phyloP scores from a whole-genome alignment of 1,140 invertebrate genomes.

The Drosophila funebris region DNA sequence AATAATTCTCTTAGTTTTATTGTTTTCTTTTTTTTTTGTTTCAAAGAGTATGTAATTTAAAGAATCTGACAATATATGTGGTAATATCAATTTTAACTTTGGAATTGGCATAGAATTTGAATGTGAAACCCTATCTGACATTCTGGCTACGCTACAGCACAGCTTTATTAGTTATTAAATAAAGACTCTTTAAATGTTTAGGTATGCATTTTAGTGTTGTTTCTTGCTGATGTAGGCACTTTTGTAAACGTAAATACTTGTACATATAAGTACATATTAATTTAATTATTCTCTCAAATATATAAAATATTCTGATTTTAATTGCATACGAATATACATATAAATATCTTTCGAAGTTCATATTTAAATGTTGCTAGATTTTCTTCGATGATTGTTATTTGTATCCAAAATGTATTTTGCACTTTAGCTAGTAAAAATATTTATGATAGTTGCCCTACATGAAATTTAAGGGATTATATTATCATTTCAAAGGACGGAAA shows the following conservation, averaged over 20 bases:
- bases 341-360: background rate
- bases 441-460: background rate
- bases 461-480: background rate
- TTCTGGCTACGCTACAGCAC: slow-evolving; percentile 40
- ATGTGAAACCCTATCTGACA: slow-evolving; percentile 24
- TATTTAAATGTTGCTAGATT: background rate
- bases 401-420: background rate
- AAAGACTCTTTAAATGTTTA: slow-evolving; percentile 8
- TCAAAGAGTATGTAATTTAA: too few relatives aligned
- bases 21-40: too few relatives aligned
- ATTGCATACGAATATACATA: background rate
- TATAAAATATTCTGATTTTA: background rate
- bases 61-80: too few relatives aligned
- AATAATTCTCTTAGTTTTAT: too few relatives aligned
- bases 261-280: background rate
- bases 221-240: slow-evolving; percentile 57
- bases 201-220: slow-evolving; percentile 31
- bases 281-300: background rate
- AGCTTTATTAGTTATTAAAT: slow-evolving; percentile 19
- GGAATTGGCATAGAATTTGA: slow-evolving; percentile 6
- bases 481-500: slow-evolving; percentile 22
- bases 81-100: background rate
- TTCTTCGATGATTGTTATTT: background rate
- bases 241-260: slow-evolving; percentile 38
- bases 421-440: background rate